A percentile compares a stretch with the other conserved stretches of the same genome.
Evolutionary conservation across 2,797 vertebrate genomes (phyloP).

Genomic region (Pempheris klunzingeri): DNA sequence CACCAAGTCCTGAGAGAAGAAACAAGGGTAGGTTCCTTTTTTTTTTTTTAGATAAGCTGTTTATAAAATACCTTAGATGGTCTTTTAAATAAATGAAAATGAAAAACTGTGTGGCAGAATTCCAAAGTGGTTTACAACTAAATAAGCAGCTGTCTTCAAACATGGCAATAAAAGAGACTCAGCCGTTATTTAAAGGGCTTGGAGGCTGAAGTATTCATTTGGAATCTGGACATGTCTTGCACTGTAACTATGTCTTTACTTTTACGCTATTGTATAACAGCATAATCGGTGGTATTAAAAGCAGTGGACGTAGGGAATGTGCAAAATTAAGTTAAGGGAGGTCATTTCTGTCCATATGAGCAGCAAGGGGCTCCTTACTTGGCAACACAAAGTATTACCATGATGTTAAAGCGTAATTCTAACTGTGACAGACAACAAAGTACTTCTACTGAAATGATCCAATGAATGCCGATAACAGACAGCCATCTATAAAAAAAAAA

Average conservation of each 20-base stretch:
- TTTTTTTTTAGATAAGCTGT: background rate
- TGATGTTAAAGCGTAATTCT: background rate
- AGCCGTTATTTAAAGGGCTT: background rate
- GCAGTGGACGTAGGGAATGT: background rate
- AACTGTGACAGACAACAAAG: background rate
- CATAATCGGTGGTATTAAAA: background rate
- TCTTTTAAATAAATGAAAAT: background rate
- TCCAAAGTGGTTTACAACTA: constrained; percentile 4
- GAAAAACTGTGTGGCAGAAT: background rate
- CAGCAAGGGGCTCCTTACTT: background rate
- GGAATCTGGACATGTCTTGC: constrained; percentile 1
- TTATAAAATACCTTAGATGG: constrained; percentile 3
- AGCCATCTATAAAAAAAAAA: background rate
- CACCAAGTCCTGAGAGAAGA: background rate
- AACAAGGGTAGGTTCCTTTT: background rate
- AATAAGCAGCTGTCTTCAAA: constrained; percentile 25
- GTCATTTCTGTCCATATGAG: background rate
- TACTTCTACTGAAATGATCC: background rate
- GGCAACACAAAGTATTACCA: background rate
- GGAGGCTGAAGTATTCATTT: background rate
- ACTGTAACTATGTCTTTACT: background rate
- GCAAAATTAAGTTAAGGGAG: background rate
- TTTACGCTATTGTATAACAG: background rate
- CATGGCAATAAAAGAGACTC: constrained; percentile 12
- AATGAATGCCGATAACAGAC: background rate